Conservation (phyloP, 2,113 vertebrate species). For the Peromyscus polionotus region DNA sequence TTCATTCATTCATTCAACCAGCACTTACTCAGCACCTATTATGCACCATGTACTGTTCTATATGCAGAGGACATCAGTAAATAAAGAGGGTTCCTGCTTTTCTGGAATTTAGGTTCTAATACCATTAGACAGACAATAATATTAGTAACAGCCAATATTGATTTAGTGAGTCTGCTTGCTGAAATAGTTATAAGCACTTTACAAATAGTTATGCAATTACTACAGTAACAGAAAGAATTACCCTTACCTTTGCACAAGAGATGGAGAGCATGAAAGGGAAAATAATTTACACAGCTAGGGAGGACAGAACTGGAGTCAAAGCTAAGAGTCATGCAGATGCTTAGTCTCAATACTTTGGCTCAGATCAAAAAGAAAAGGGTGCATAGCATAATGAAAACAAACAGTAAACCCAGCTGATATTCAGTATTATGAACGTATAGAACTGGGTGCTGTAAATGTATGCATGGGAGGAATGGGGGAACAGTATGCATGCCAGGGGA, state of each 20-base stretch:
- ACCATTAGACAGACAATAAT: constrained; percentile 70
- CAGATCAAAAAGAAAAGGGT: neutral
- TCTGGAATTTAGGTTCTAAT: constrained; percentile 77
- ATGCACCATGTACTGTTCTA: constrained; percentile 71
- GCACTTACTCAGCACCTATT: constrained; percentile 72
- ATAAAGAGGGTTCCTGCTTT: constrained; percentile 74
- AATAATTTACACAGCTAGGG: neutral
- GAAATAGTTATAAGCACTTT: constrained; percentile 60
- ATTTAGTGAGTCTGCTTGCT: constrained; percentile 49
- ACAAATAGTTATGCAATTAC: constrained; percentile 26
- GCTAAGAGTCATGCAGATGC: neutral
- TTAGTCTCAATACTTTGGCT: neutral
- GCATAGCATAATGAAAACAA: neutral
- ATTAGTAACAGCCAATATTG: constrained; percentile 57
- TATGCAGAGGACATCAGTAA: constrained; percentile 67
- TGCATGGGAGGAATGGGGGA: neutral
- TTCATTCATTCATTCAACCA: constrained; percentile 67
- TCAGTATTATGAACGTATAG: neutral
- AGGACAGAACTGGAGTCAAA: neutral
- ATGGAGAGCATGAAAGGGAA: neutral
- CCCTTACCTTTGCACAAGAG: neutral
- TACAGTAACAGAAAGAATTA: neutral
- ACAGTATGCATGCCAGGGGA: neutral
- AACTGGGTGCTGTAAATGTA: neutral
- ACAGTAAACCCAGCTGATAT: neutral